Base-by-base conservation (phyloP, 2,888 invertebrate species). In the Meandrusa payeni region DNA sequence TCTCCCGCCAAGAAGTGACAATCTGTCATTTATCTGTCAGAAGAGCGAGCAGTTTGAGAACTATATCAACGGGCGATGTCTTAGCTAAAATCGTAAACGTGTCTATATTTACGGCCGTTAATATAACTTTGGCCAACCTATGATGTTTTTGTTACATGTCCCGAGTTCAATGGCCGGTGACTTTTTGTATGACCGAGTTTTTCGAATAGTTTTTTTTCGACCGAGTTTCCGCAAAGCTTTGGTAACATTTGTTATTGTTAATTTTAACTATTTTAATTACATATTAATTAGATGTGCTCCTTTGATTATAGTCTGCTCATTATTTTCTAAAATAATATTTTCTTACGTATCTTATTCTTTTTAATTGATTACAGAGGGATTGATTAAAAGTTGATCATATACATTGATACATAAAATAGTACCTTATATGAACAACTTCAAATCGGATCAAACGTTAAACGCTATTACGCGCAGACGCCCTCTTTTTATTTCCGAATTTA, bases 1-100 rank as follows among this genome's bases (percentile, higher is more conserved):
- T 76, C 74, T 62, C 75, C 76, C 65, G 56, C 70, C 51, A 50
- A 44, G 71, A 59, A 50, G 48, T 69, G 75, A 70, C 72, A 65
- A 53, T 47, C 59, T 40, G 49, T 56, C 69, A 65, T 61, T 64
- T 64, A 67, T 66, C 66, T 69, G 60, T 42, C 47, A 51, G 42
- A 13, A 51, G 50, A 51, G 48, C 22, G 44, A 11, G 38, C 5
- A n/a, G 41, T 15, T 49, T 15, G 41, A 48, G n/a, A 39, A 17
- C 28, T 20, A 13, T 31, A 46, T n/a, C n/a, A 19, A 10, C 36
- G 22, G 6, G 23, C 13, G 45, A 31, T 11, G 4, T 20, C 1
- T 19, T 9, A 5, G 26, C 11, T 15, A 6, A 23, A 26, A 26
- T 6, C 6, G 10, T 24, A 24, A 31, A 22, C 24, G 29, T 6